A percentile compares a stretch with the other conserved stretches of the same genome.
These are phyloP conservation scores for Macropus fuliginosus DNA, from an alignment of 2,797 vertebrate species.

Conservation along the genomic window DNA sequence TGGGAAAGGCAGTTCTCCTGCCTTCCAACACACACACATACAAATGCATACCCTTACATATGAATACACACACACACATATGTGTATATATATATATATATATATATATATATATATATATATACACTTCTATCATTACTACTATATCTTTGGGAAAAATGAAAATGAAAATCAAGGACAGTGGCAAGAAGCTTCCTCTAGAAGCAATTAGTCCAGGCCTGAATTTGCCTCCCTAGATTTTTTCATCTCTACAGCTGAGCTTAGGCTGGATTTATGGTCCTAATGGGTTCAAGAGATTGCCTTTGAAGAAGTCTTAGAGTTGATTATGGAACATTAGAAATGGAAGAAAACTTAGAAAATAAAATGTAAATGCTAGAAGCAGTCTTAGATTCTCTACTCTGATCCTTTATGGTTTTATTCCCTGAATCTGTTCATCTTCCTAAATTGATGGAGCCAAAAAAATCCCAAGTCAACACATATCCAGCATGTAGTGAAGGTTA, in stretches of 20 bases:
- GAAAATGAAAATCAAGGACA: constrained; percentile 21
- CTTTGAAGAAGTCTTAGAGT: constrained; percentile 17
- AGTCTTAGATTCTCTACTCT: constrained; percentile 33
- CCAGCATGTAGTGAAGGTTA: constrained; percentile 17
- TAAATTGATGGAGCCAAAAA: constrained; percentile 51
- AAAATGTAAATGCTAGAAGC: constrained; percentile 51
- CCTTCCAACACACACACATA: neutral
- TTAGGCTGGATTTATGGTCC: neutral
- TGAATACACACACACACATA: neutral
- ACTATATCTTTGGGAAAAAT: neutral
- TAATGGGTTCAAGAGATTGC: neutral
- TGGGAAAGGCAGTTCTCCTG: neutral
- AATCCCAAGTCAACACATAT: neutral
- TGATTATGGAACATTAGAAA: constrained; percentile 24
- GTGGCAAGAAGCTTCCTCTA: neutral
- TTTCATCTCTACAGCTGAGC: neutral
- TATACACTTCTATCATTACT: neutral
- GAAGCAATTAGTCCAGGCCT: neutral
- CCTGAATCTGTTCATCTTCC: constrained; percentile 54
- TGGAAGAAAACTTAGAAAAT: constrained; percentile 47
- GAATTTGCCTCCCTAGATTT: neutral
- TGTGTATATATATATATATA: neutral
- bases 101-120: no score
- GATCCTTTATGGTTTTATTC: constrained; percentile 66
- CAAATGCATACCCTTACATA: no score